These are phyloP conservation scores for Eonycteris spelaea DNA, from an alignment of 2,113 vertebrate genomes.

Conservation along the genomic window DNA sequence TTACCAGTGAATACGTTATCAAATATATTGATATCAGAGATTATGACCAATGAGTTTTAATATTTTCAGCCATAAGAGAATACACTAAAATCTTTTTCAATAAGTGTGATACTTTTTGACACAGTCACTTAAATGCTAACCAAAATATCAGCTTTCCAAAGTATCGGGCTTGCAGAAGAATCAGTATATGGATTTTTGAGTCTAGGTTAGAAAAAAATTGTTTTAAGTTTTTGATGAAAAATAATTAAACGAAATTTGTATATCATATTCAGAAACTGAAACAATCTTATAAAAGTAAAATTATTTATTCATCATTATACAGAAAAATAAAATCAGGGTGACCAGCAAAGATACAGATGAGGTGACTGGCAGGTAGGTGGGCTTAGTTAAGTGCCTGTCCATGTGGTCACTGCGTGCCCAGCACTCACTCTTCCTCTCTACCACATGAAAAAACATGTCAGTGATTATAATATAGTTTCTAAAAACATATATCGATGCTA, in stretches of 20 bases:
- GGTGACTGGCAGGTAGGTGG: accelerated
- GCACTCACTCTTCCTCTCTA: not conserved
- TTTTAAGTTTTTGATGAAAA: not conserved
- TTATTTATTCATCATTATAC: not conserved
- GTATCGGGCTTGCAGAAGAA: not conserved
- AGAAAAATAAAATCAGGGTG: not conserved
- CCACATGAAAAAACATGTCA: not conserved
- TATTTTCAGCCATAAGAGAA: not conserved
- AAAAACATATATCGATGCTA: not conserved
- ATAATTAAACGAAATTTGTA: not conserved
- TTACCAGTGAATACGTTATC: not conserved
- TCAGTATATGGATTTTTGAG: not conserved
- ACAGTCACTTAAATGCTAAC: not conserved
- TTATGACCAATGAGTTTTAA: not conserved
- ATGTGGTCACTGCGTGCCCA: accelerated
- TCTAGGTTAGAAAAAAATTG: not conserved
- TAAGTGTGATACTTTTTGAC: not conserved
- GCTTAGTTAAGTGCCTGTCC: not conserved
- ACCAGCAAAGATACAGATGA: not conserved
- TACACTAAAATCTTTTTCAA: not conserved
- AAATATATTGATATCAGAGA: not conserved
- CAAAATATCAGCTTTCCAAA: not conserved
- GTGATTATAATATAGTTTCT: not conserved
- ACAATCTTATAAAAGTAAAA: not conserved
- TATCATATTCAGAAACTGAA: not conserved